A percentile compares a stretch with the other conserved stretches of the same genome.
Conservation (phyloP, 2,797 vertebrate species). For the Oreochromis mossambicus region DNA sequence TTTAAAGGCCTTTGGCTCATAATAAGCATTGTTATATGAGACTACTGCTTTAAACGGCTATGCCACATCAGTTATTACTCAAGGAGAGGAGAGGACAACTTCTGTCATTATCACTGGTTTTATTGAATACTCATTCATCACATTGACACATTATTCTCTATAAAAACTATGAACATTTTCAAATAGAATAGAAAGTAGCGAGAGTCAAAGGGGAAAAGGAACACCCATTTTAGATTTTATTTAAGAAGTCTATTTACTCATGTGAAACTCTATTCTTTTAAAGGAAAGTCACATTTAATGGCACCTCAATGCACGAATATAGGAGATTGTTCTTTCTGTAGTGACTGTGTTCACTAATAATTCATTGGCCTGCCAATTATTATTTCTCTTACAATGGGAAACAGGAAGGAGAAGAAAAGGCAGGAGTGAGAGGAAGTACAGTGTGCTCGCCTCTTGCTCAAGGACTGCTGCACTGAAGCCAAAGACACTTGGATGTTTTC, state of each 20-base stretch:
- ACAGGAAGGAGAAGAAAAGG: slow-evolving; percentile 34
- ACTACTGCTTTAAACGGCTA: slow-evolving; percentile 46
- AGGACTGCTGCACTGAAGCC: slow-evolving; percentile 64
- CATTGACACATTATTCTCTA: slow-evolving; percentile 61
- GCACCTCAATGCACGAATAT: slow-evolving; percentile 39
- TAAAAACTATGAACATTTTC: slow-evolving; percentile 57
- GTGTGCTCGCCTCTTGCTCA: slow-evolving; percentile 48
- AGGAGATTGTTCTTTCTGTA: slow-evolving; percentile 55
- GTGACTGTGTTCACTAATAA: slow-evolving; percentile 64
- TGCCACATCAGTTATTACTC: slow-evolving; percentile 68
- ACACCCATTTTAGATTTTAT: slow-evolving; percentile 45
- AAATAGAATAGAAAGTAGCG: slow-evolving; percentile 53
- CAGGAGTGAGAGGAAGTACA: slow-evolving; percentile 42
- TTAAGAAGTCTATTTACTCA: slow-evolving; percentile 54
- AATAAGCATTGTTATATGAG: slow-evolving; percentile 76
- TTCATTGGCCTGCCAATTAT: slow-evolving; percentile 75
- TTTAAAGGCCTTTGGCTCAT: slow-evolving; percentile 74
- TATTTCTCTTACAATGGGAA: slow-evolving; percentile 56
- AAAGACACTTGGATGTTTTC: slow-evolving; percentile 69
- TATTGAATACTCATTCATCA: slow-evolving; percentile 68
- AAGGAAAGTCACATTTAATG: slow-evolving; percentile 62
- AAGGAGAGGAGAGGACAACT: slow-evolving; percentile 74
- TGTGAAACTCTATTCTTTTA: slow-evolving; percentile 62
- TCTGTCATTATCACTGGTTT: slow-evolving; percentile 66
- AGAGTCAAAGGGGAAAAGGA: slow-evolving; percentile 41